These are phyloP conservation scores for Maniola jurtina DNA, from an alignment of 1,140 invertebrate species.

Conservation along the genomic window DNA sequence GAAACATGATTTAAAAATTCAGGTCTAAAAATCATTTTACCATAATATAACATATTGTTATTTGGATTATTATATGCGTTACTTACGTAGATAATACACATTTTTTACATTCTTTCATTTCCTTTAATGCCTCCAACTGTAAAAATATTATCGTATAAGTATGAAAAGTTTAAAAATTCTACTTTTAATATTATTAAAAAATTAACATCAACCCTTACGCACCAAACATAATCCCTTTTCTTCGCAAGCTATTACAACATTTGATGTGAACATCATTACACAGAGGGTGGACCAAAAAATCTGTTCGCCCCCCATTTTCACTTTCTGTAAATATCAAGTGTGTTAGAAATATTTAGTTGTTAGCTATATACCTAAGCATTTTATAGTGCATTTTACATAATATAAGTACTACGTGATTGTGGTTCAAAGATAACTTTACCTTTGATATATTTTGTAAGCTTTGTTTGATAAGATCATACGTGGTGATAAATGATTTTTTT, in stretches of 20 bases:
- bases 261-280: conserved; percentile 44
- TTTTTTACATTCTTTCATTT: conserved; percentile 68
- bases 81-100: conserved; percentile 60
- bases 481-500: conserved; percentile 39
- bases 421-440: conserved; percentile 17
- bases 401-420: conserved; percentile 37
- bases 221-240: conserved; percentile 63
- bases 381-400: conserved; percentile 34
- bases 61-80: no score
- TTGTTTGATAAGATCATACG: conserved; percentile 52
- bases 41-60: no score
- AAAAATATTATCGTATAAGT: conserved; percentile 27
- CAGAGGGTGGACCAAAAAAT: conserved; percentile 57
- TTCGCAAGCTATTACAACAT: conserved; percentile 44
- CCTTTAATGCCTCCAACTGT: conserved; percentile 64
- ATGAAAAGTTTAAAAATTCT: conserved; percentile 5
- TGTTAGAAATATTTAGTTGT: conserved; percentile 22
- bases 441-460: conserved; percentile 11
- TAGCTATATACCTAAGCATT: conserved; percentile 45
- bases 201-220: conserved; percentile 15
- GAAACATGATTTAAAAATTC: conserved; percentile 32
- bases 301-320: conserved; percentile 52
- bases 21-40: conserved; percentile 1
- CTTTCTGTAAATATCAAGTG: conserved; percentile 33
- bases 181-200: neutral